Percentiles rank a stretch among this genome's conserved stretches.
Evolutionary conservation across 2,888 invertebrate species (phyloP).

Genomic region (Oconnorella tubifera): DNA sequence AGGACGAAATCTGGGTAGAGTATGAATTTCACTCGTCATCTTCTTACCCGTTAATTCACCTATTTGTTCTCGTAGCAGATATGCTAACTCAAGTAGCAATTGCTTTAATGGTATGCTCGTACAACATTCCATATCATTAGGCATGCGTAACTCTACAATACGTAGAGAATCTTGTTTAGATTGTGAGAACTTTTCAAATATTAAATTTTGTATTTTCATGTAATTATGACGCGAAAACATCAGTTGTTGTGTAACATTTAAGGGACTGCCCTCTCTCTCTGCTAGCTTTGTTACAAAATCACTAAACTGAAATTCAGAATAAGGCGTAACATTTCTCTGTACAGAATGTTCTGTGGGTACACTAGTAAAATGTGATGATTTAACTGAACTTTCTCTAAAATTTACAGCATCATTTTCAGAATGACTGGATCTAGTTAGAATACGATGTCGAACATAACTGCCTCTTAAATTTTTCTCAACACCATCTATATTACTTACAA

Average conservation of each 20-base stretch:
- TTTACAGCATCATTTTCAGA: no score
- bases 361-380: no score
- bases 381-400: no score
- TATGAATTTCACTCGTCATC: background rate
- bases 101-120: background rate
- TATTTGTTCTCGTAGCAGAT: background rate
- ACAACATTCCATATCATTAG: background rate
- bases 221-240: conserved; percentile 4
- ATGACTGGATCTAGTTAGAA: no score
- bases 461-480: no score
- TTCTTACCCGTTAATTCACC: background rate
- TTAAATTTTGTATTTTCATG: background rate
- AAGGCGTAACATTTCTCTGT: no score
- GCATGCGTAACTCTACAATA: background rate
- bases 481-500: no score
- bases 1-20: background rate
- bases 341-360: no score
- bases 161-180: background rate
- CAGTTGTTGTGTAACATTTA: background rate
- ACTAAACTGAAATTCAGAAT: background rate
- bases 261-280: background rate
- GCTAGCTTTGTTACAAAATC: background rate
- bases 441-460: no score
- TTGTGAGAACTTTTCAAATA: background rate
- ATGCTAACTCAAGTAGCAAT: background rate